These are phyloP conservation scores for Lophius piscatorius DNA, from an alignment of 2,113 vertebrate species.

Conservation along the genomic window DNA sequence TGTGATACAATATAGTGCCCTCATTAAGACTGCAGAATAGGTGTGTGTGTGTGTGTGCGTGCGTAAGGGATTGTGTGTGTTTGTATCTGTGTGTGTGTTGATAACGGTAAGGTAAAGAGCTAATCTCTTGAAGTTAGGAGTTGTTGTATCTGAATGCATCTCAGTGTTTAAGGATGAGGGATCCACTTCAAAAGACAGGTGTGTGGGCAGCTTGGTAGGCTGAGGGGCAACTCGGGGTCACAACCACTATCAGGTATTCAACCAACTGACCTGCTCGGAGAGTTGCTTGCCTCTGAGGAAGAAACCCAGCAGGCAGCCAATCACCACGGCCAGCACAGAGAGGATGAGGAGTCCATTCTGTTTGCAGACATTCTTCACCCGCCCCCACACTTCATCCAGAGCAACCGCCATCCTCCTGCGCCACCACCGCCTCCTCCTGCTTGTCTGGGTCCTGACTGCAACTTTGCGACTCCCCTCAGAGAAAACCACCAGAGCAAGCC, in stretches of 20 bases:
- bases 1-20: too few species aligned
- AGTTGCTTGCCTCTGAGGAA: slow-evolving; percentile 92
- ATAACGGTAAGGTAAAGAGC: too few species aligned
- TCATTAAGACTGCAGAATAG: too few species aligned
- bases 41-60: too few species aligned
- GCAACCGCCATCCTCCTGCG: slow-evolving; percentile 84
- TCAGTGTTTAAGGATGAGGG: background rate
- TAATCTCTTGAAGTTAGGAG: too few species aligned
- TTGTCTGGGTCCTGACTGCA: slow-evolving; percentile 53
- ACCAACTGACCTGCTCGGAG: slow-evolving; percentile 90
- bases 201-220: background rate
- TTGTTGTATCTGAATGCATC: slow-evolving; percentile 12
- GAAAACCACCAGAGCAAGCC: slow-evolving; percentile 44
- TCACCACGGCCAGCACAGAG: slow-evolving; percentile 93
- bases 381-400: slow-evolving; percentile 84
- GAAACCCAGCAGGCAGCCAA: slow-evolving; percentile 96
- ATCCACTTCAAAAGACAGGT: background rate
- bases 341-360: slow-evolving; percentile 96
- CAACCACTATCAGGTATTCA: background rate
- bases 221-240: background rate
- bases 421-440: slow-evolving; percentile 50
- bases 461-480: slow-evolving; percentile 38
- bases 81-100: too few species aligned
- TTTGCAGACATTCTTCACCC: slow-evolving; percentile 91
- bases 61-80: too few species aligned